These are phyloP conservation scores for Menidia beryllina DNA, from an alignment of 2,113 vertebrate genomes.

Conservation along the genomic window DNA sequence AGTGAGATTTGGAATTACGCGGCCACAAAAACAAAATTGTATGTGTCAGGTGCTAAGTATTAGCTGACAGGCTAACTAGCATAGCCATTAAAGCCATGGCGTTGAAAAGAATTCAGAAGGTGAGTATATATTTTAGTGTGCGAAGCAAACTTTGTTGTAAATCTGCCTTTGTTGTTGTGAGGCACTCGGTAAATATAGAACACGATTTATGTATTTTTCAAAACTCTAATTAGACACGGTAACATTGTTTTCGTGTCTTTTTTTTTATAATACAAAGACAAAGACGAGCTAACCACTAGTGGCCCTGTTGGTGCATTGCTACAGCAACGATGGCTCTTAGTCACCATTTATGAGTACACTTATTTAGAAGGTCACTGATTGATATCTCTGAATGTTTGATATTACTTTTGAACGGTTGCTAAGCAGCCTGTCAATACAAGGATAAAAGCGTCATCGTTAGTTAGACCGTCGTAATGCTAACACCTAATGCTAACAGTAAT, in stretches of 20 bases:
- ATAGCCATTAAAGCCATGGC: conserved; percentile 83
- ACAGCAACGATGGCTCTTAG: conserved; percentile 17
- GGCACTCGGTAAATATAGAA: neutral
- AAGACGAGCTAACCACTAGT: conserved; percentile 73
- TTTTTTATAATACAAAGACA: conserved; percentile 70
- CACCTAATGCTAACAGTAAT: conserved; percentile 11
- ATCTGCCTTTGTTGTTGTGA: accelerated
- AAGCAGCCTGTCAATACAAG: neutral
- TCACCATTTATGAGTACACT: neutral
- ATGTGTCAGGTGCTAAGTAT: conserved; percentile 72
- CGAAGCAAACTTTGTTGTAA: neutral
- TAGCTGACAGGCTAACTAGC: conserved; percentile 77
- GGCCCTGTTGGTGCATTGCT: conserved; percentile 71
- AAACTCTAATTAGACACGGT: neutral
- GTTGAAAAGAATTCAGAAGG: conserved; percentile 89
- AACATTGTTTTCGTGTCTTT: conserved; percentile 27
- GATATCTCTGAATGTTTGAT: neutral
- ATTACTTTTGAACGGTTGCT: neutral
- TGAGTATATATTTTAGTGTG: conserved; percentile 71
- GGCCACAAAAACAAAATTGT: conserved; percentile 64
- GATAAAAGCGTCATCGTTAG: neutral
- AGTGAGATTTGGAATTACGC: conserved; percentile 55
- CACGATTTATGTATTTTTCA: neutral
- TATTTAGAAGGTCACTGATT: neutral
- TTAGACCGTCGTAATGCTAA: neutral